Evolutionary conservation across 2,113 vertebrate species (phyloP).

Genomic region (Bungarus multicinctus): DNA sequence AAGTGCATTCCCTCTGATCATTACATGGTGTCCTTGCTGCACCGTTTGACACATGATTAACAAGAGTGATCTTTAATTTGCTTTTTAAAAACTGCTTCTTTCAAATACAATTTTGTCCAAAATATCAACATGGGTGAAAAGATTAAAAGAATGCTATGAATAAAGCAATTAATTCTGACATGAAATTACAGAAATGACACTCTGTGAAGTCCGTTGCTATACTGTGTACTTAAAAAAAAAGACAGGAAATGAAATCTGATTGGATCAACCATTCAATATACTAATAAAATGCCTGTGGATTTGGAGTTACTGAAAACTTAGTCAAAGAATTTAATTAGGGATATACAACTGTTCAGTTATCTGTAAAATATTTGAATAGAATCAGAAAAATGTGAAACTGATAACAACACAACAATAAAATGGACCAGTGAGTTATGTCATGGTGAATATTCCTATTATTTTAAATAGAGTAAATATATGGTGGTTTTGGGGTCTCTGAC

Average conservation of each 20-base stretch:
- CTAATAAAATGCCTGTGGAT: not conserved
- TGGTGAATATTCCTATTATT: not conserved
- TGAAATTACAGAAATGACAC: not conserved
- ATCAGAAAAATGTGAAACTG: not conserved
- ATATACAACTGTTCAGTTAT: not conserved
- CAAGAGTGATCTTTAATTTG: slow-evolving; percentile 12
- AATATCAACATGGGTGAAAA: slow-evolving; percentile 7
- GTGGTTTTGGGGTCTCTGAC: not conserved
- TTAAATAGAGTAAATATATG: not conserved
- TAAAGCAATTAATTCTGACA: not conserved
- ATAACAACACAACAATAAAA: not conserved
- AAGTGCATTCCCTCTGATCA: not conserved
- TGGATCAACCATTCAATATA: not conserved
- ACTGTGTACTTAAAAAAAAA: not conserved
- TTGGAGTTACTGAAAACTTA: not conserved
- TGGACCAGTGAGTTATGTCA: not conserved
- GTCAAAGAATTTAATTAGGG: not conserved
- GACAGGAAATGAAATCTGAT: not conserved
- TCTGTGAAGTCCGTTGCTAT: not conserved
- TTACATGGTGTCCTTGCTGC: not conserved
- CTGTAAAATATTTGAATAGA: not conserved
- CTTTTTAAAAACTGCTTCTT: slow-evolving; percentile 7
- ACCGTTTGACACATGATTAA: not conserved
- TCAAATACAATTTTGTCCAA: not conserved
- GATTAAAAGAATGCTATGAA: not conserved